Percentiles rank a stretch among this genome's conserved stretches.
These are phyloP conservation scores for Tetramorium simillimum DNA, from an alignment of 1,140 invertebrate genomes.

Conservation along the genomic window DNA sequence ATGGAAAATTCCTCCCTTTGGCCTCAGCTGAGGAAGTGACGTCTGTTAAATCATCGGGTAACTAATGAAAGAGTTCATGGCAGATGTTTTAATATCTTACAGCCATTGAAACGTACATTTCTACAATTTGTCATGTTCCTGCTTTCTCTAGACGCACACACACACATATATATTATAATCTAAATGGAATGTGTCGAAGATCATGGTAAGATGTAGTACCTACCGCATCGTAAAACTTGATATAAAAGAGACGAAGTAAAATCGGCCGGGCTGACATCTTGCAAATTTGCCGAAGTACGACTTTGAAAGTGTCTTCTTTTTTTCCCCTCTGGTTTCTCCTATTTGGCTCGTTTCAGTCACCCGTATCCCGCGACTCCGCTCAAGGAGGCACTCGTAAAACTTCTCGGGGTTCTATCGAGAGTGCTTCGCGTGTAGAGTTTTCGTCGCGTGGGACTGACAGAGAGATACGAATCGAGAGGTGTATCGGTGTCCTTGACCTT, in stretches of 20 bases:
- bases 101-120: not conserved
- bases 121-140: not conserved
- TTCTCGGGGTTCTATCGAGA: constrained; percentile 59
- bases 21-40: not conserved
- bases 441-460: constrained; percentile 20
- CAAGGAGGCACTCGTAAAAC: constrained; percentile 66
- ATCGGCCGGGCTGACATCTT: constrained; percentile 55
- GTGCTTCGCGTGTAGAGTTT: constrained; percentile 20
- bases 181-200: constrained; percentile 79
- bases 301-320: constrained; percentile 21
- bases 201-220: constrained; percentile 75
- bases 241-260: constrained; percentile 63
- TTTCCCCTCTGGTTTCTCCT: not conserved
- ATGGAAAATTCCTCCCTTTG: constrained; percentile 41
- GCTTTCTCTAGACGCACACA: not conserved
- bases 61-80: constrained; percentile 5
- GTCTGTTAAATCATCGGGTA: constrained; percentile 19
- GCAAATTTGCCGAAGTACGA: constrained; percentile 73
- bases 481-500: constrained; percentile 62
- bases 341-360: constrained; percentile 45
- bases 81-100: constrained; percentile 3
- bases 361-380: constrained; percentile 41
- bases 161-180: not conserved
- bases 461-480: constrained; percentile 41
- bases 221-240: constrained; percentile 78